phyloP scores from a whole-genome alignment of 2,113 vertebrate species.

The Beaufortia kweichowensis region DNA sequence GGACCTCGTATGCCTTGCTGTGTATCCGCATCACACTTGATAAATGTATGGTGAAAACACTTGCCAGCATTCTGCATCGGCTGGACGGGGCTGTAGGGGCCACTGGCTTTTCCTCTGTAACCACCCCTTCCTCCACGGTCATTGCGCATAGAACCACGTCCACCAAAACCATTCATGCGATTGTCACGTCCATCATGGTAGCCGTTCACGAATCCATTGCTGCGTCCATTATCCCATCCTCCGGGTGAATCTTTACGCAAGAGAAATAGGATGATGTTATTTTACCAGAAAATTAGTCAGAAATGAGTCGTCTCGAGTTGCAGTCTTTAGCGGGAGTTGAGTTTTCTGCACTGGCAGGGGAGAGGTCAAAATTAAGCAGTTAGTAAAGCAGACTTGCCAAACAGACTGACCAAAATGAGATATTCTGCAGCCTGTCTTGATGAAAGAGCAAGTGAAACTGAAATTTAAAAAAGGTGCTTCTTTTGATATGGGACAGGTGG shows the following conservation, averaged over 20 bases:
- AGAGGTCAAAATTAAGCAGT: background rate
- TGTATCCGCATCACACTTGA: too few species aligned
- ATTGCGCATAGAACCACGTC: constrained; percentile 73
- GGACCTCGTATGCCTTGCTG: background rate
- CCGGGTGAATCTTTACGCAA: constrained; percentile 64
- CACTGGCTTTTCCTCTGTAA: constrained; percentile 69
- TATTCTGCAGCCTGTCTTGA: background rate
- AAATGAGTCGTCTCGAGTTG: background rate
- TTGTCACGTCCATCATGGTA: constrained; percentile 72
- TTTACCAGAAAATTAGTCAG: background rate
- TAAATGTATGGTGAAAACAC: background rate
- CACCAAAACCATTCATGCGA: constrained; percentile 72
- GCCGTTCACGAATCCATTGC: constrained; percentile 79
- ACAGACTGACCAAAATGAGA: background rate
- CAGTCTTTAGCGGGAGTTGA: background rate
- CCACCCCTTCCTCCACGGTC: constrained; percentile 72
- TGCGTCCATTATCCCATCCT: constrained; percentile 72
- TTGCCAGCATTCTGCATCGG: constrained; percentile 64
- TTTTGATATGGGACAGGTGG: too few species aligned
- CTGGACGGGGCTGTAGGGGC: constrained; percentile 70
- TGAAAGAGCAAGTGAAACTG: too few species aligned
- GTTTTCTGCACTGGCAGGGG: background rate
- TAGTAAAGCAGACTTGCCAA: background rate
- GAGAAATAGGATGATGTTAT: background rate
- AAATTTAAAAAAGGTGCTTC: background rate